A percentile compares a stretch with the other conserved stretches of the same genome.
Evolutionary conservation across 2,888 invertebrate genomes (phyloP).

Genomic region (Phrixothrix hirtus): DNA sequence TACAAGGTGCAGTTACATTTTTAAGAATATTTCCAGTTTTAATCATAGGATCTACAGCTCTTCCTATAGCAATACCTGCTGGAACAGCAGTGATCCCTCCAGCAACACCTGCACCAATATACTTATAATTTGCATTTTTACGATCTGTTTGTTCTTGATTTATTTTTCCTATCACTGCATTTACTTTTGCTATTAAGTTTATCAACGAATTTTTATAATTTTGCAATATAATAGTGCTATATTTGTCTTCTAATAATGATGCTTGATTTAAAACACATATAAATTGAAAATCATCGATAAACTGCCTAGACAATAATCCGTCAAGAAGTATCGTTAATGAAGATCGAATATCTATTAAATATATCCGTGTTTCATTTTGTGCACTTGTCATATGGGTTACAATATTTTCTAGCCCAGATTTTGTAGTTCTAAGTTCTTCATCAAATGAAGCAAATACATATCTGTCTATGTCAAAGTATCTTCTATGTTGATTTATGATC

Average conservation of each 20-base stretch:
- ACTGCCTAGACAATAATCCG: background rate
- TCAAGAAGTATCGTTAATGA: background rate
- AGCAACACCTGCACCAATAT: background rate
- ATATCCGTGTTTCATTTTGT: background rate
- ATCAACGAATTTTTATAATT: background rate
- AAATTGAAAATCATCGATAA: background rate
- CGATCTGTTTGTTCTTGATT: background rate
- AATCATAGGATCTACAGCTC: background rate
- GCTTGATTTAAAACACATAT: background rate
- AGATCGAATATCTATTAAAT: background rate
- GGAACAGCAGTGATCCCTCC: background rate
- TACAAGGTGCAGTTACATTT: background rate
- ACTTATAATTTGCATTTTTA: background rate
- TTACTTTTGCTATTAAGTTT: background rate
- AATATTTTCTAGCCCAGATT: background rate
- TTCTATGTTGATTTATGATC: background rate
- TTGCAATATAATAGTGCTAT: background rate
- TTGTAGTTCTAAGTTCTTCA: slow-evolving; percentile 2
- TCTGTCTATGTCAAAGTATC: slow-evolving; percentile 8
- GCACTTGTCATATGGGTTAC: background rate
- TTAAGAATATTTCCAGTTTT: too few species aligned
- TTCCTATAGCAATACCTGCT: background rate
- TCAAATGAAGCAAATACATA: slow-evolving; percentile 16
- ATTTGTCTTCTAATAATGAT: background rate
- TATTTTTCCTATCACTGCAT: background rate